phyloP scores from a whole-genome alignment of 2,797 vertebrate species.

The Luscinia megarhynchos region DNA sequence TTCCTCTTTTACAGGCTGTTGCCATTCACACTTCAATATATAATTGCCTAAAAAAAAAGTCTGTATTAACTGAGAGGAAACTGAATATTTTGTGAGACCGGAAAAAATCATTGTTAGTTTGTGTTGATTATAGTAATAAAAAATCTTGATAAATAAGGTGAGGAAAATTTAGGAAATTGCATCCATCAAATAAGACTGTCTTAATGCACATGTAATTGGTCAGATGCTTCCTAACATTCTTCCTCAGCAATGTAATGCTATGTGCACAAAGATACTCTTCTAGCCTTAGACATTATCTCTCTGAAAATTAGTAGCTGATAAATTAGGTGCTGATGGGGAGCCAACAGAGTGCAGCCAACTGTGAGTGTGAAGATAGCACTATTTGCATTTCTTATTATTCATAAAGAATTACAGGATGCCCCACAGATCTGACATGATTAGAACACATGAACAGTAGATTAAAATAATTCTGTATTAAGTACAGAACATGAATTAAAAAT shows the following conservation, averaged over 20 bases:
- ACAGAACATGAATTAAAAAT: slow-evolving; percentile 56
- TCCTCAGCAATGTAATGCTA: slow-evolving; percentile 41
- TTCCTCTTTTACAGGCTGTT: neutral
- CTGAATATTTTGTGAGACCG: neutral
- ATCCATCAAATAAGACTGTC: neutral
- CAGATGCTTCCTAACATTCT: slow-evolving; percentile 20
- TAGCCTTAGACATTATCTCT: slow-evolving; percentile 49
- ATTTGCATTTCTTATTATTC: slow-evolving; percentile 71
- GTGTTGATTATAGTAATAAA: slow-evolving; percentile 16
- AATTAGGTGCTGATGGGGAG: slow-evolving; percentile 66
- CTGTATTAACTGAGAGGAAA: neutral
- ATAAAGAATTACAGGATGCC: slow-evolving; percentile 65
- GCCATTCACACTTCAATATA: neutral
- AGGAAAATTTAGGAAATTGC: slow-evolving; percentile 51
- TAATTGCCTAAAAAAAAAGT: neutral
- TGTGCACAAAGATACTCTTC: slow-evolving; percentile 44
- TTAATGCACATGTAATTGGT: slow-evolving; percentile 19
- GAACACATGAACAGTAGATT: slow-evolving; percentile 62
- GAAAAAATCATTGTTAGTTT: slow-evolving; percentile 19
- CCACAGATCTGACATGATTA: slow-evolving; percentile 71
- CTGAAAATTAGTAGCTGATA: slow-evolving; percentile 72
- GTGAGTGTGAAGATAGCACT: slow-evolving; percentile 63
- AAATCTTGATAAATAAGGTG: slow-evolving; percentile 38
- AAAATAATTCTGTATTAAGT: slow-evolving; percentile 58
- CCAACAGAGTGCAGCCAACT: slow-evolving; percentile 63